These are phyloP conservation scores for Scopus umbretta DNA, from an alignment of 2,113 vertebrate species.

Conservation along the genomic window DNA sequence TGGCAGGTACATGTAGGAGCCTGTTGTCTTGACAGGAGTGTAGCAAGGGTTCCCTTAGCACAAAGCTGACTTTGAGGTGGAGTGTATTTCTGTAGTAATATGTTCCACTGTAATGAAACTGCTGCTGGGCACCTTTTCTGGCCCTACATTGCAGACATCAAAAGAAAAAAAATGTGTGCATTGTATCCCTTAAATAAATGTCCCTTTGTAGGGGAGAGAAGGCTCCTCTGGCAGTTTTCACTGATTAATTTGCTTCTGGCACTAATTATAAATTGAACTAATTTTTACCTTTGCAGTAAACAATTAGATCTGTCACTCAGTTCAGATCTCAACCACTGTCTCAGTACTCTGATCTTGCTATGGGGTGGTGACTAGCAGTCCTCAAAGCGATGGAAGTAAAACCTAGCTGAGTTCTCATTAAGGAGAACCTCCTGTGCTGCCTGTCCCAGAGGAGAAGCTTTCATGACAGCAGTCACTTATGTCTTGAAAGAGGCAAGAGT, in stretches of 20 bases:
- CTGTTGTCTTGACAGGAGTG: background rate
- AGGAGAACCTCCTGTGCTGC: background rate
- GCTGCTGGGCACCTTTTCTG: background rate
- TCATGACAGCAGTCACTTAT: background rate
- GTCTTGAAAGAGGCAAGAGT: background rate
- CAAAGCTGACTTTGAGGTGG: background rate
- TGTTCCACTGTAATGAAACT: background rate
- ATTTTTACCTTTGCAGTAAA: background rate
- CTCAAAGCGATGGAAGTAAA: background rate
- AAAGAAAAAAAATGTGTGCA: background rate
- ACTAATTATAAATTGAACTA: background rate
- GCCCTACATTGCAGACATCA: background rate
- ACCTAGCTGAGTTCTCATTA: background rate
- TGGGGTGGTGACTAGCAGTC: background rate
- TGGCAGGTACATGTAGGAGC: background rate
- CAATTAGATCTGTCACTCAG: background rate
- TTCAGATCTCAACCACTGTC: background rate
- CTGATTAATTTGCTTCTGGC: conserved; percentile 16
- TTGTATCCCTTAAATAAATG: background rate
- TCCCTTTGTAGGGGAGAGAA: background rate
- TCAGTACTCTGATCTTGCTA: background rate
- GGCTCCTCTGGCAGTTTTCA: background rate
- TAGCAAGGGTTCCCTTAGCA: background rate
- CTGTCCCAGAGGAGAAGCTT: background rate
- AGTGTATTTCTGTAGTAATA: background rate